phyloP scores from a whole-genome alignment of 2,113 vertebrate genomes.

The Notothenia rossii region DNA sequence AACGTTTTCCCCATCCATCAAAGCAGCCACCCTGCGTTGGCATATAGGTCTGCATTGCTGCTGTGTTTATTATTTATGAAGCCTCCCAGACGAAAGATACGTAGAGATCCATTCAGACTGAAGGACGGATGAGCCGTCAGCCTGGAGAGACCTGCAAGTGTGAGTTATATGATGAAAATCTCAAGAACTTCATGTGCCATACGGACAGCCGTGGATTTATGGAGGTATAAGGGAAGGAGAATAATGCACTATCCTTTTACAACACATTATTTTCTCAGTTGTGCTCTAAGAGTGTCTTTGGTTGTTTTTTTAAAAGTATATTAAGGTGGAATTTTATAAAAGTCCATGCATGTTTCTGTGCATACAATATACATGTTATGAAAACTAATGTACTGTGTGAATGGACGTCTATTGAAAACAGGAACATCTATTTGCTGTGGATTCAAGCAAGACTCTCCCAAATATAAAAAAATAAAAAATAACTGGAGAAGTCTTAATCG shows the following conservation, averaged over 20 bases:
- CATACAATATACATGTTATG: background rate
- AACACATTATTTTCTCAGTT: background rate
- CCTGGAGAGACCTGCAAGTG: background rate
- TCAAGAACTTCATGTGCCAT: background rate
- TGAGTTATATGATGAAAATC: background rate
- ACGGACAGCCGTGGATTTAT: background rate
- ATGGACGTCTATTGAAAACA: background rate
- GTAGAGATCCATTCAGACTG: slow-evolving; percentile 31
- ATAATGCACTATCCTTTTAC: background rate
- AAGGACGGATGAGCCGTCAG: slow-evolving; percentile 47
- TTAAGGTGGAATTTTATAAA: background rate
- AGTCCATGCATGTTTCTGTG: background rate
- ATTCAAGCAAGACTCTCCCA: background rate
- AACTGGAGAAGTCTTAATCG: background rate
- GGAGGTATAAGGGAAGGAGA: background rate
- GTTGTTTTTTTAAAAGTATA: background rate
- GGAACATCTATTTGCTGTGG: background rate
- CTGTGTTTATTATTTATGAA: slow-evolving; percentile 68
- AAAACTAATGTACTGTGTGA: background rate
- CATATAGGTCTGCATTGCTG: slow-evolving; percentile 25
- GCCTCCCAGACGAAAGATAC: slow-evolving; percentile 45
- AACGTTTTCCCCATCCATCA: slow-evolving; percentile 60
- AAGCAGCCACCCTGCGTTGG: slow-evolving; percentile 31
- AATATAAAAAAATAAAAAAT: background rate
- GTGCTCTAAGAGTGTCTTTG: background rate